Evolutionary conservation across 1,140 invertebrate species (phyloP).

Genomic region (Ceratoteleas bidentatus): DNA sequence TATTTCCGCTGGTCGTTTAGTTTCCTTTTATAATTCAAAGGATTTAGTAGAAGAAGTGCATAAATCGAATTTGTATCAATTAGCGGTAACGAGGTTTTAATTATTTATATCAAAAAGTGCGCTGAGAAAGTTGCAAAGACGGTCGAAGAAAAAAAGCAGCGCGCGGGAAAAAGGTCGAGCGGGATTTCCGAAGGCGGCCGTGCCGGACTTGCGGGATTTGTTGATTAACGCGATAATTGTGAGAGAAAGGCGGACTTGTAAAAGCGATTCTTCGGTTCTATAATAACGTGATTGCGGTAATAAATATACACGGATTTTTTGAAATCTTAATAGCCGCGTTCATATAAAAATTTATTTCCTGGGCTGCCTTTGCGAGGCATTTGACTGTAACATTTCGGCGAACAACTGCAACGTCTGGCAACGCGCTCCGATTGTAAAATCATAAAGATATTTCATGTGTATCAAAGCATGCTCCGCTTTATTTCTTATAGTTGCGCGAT

Average conservation of each 20-base stretch:
- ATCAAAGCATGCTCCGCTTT: constrained; percentile 27
- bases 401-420: constrained; percentile 9
- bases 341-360: constrained; percentile 29
- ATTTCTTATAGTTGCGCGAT: constrained; percentile 5
- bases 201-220: constrained; percentile 54
- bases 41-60: constrained; percentile 11
- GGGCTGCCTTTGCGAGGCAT: not conserved
- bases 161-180: constrained; percentile 9
- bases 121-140: constrained; percentile 37
- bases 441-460: constrained; percentile 39
- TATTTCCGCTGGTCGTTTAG: not conserved
- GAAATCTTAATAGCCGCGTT: constrained; percentile 15
- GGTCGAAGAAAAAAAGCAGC: not conserved
- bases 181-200: constrained; percentile 7
- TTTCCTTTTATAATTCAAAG: not conserved
- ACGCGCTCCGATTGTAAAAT: constrained; percentile 27
- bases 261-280: constrained; percentile 43
- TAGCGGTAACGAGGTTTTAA: constrained; percentile 19
- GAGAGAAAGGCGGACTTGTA: constrained; percentile 55
- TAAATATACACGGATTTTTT: constrained; percentile 21
- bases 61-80: constrained; percentile 24
- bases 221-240: constrained; percentile 56
- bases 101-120: constrained; percentile 27
- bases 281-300: constrained; percentile 55
- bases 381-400: constrained; percentile 18